These are phyloP conservation scores for Cephonodes hylas DNA, from an alignment of 2,888 invertebrate genomes.

Conservation along the genomic window DNA sequence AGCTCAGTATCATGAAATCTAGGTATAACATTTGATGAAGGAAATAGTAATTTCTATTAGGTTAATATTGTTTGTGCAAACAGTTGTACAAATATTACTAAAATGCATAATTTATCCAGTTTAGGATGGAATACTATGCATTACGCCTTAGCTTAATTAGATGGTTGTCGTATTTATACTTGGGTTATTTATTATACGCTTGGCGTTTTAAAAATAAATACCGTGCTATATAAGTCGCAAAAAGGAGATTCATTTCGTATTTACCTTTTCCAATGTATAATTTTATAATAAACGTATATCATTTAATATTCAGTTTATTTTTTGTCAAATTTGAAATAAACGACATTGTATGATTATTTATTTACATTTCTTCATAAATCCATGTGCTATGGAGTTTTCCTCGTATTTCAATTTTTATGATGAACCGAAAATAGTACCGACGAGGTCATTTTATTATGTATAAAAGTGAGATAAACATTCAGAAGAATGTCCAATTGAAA, in stretches of 20 bases:
- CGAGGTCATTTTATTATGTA: background rate
- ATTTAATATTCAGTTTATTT: too few species aligned
- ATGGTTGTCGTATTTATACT: background rate
- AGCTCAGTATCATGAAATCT: too few species aligned
- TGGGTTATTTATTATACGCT: background rate
- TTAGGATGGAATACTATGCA: background rate
- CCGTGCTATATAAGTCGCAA: background rate
- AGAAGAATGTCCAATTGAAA: conserved; percentile 23
- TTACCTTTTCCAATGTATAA: too few species aligned
- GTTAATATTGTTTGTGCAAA: background rate
- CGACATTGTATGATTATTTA: too few species aligned
- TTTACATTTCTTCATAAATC: too few species aligned
- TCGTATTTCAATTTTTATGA: background rate
- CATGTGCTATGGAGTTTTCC: too few species aligned
- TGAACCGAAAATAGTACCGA: background rate
- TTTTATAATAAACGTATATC: too few species aligned
- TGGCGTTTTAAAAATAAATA: background rate
- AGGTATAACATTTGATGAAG: too few species aligned
- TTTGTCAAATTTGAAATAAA: too few species aligned
- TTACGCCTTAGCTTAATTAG: background rate
- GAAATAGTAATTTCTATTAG: too few species aligned
- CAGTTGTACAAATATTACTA: background rate
- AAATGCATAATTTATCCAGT: background rate
- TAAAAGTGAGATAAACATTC: background rate
- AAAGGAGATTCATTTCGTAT: background rate